Evolutionary conservation across 2,797 vertebrate genomes (phyloP).

Genomic region (Microctenopoma lineatum): DNA sequence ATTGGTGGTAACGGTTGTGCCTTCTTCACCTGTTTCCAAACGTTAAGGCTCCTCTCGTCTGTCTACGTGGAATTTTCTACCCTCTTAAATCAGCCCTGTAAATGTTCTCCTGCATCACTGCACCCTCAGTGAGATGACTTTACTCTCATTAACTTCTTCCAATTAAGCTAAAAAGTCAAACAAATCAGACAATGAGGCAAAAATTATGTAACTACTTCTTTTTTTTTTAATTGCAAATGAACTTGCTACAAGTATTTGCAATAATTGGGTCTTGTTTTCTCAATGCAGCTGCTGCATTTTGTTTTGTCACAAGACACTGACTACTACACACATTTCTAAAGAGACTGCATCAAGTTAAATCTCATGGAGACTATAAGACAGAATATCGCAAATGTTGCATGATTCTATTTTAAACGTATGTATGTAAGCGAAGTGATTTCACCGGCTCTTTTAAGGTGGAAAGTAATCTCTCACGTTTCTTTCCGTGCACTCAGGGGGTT

Average conservation of each 20-base stretch:
- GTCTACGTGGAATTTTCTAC: too few species aligned
- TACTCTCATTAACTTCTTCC: background rate
- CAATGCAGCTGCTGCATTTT: background rate
- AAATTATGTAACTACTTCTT: background rate
- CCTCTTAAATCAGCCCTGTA: background rate
- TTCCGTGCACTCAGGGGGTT: slow-evolving; percentile 20
- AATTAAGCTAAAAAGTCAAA: slow-evolving; percentile 14
- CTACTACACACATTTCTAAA: background rate
- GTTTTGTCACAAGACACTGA: background rate
- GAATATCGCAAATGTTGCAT: background rate
- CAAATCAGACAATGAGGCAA: background rate
- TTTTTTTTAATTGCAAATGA: background rate
- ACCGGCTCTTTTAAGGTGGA: slow-evolving; percentile 14
- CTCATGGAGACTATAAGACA: background rate
- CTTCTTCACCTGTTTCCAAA: too few species aligned
- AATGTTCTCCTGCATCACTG: slow-evolving; percentile 13
- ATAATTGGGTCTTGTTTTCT: background rate
- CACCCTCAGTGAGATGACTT: background rate
- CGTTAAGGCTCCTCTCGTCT: too few species aligned
- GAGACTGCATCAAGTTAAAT: background rate
- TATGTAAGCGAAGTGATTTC: slow-evolving; percentile 7
- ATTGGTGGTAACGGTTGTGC: too few species aligned
- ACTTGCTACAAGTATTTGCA: background rate
- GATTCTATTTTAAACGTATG: slow-evolving; percentile 1
- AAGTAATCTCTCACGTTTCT: slow-evolving; percentile 15